Conservation (phyloP, 2,113 vertebrate species). For the Nasalis larvatus region DNA sequence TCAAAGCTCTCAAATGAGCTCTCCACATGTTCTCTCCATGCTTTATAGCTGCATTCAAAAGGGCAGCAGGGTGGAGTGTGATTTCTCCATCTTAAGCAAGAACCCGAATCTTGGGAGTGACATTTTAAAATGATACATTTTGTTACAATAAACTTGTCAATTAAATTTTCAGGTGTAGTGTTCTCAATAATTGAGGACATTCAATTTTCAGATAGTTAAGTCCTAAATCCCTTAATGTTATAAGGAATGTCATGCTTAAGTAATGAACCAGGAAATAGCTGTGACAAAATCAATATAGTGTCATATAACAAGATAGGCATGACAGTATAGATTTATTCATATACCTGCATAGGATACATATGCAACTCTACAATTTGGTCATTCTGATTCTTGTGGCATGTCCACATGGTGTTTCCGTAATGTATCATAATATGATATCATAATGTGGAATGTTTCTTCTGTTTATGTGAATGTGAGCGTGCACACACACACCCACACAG, state of each 20-base stretch:
- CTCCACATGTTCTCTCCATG: neutral
- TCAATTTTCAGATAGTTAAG: constrained; percentile 37
- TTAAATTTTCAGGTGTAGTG: neutral
- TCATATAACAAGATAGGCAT: constrained; percentile 13
- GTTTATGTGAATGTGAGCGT: neutral
- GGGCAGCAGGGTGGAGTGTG: neutral
- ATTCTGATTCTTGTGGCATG: neutral
- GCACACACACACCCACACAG: too few species aligned
- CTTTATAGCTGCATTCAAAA: neutral
- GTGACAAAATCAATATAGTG: constrained; percentile 52
- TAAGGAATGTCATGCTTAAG: constrained; percentile 7
- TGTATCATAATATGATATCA: neutral
- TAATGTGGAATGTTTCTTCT: neutral
- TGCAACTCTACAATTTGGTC: neutral
- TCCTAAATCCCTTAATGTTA: constrained; percentile 26
- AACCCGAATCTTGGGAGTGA: neutral
- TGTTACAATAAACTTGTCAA: constrained; percentile 33
- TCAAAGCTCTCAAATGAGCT: neutral
- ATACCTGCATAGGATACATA: neutral
- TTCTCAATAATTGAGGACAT: constrained; percentile 5
- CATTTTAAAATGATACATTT: constrained; percentile 27
- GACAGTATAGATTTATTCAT: neutral
- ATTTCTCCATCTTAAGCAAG: neutral
- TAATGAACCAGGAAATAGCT: constrained; percentile 21
- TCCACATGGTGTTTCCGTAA: neutral